A percentile compares a stretch with the other conserved stretches of the same genome.
Conservation (phyloP, 2,888 invertebrate genomes). For the Coenonympha arcania region DNA sequence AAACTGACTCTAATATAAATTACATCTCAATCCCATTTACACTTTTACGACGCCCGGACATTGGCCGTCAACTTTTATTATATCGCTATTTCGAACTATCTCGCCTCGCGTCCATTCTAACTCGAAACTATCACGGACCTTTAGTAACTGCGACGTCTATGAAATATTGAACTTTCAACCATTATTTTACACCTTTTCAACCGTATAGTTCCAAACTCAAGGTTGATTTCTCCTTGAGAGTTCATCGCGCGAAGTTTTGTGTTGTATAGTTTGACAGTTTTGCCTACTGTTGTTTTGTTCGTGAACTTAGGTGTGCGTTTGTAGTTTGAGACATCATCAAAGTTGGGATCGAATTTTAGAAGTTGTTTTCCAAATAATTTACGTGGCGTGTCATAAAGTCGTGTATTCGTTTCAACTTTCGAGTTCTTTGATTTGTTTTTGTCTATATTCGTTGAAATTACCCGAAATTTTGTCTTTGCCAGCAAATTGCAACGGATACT, state of each 20-base stretch:
- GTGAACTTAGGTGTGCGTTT: slow-evolving; percentile 43
- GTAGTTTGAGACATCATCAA: slow-evolving; percentile 41
- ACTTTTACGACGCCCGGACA: slow-evolving; percentile 10
- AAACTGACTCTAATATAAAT: slow-evolving; percentile 12
- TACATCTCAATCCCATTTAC: slow-evolving; percentile 9
- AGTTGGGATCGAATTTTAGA: slow-evolving; percentile 24
- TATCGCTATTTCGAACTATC: slow-evolving; percentile 26
- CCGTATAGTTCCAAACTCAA: background rate
- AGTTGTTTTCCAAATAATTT: slow-evolving; percentile 19
- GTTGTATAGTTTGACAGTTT: slow-evolving; percentile 29
- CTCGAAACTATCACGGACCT: slow-evolving; percentile 32
- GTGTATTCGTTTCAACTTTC: background rate
- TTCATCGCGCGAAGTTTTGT: slow-evolving; percentile 4
- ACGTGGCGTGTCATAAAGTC: background rate
- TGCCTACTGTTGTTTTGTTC: slow-evolving; percentile 43
- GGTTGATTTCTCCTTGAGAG: slow-evolving; percentile 23
- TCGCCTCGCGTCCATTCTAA: slow-evolving; percentile 26
- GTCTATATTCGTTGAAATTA: too few relatives aligned
- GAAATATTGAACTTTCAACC: slow-evolving; percentile 45
- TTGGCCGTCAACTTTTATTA: slow-evolving; percentile 23
- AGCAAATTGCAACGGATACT: too few relatives aligned
- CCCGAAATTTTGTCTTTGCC: too few relatives aligned
- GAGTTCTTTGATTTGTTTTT: background rate
- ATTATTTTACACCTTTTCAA: slow-evolving; percentile 12
- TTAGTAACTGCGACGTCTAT: slow-evolving; percentile 40